These are phyloP conservation scores for Pagetopsis macropterus DNA, from an alignment of 2,797 vertebrate species.

Conservation along the genomic window DNA sequence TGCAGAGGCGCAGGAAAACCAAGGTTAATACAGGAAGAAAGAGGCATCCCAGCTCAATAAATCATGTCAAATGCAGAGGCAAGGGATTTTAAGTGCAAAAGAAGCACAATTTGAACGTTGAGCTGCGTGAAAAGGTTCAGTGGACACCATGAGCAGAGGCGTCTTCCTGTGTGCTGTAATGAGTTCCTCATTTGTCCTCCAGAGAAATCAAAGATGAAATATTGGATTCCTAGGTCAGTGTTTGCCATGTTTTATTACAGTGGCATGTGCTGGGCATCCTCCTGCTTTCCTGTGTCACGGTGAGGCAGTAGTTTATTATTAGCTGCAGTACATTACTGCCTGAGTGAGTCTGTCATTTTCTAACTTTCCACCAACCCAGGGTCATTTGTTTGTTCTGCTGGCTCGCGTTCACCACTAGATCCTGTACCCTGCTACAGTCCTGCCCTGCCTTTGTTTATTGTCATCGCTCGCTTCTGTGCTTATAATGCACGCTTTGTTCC, in stretches of 20 bases:
- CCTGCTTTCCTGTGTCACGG: slow-evolving; percentile 45
- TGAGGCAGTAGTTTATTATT: slow-evolving; percentile 67
- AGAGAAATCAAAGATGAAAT: slow-evolving; percentile 76
- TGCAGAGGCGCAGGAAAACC: slow-evolving; percentile 56
- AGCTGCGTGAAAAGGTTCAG: slow-evolving; percentile 65
- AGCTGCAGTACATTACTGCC: slow-evolving; percentile 58
- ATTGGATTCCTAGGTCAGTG: slow-evolving; percentile 70
- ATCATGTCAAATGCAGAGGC: slow-evolving; percentile 70
- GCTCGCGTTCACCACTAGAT: slow-evolving; percentile 54
- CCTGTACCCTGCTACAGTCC: slow-evolving; percentile 44
- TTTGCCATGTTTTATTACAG: slow-evolving; percentile 77
- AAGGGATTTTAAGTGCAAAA: slow-evolving; percentile 76
- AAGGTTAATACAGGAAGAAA: slow-evolving; percentile 75
- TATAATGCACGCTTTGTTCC: slow-evolving; percentile 66
- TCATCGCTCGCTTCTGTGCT: slow-evolving; percentile 45
- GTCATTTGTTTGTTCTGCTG: slow-evolving; percentile 69
- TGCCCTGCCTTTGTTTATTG: slow-evolving; percentile 54
- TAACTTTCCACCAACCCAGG: slow-evolving; percentile 56
- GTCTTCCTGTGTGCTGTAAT: slow-evolving; percentile 64
- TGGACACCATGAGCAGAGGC: slow-evolving; percentile 42
- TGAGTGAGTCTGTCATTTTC: slow-evolving; percentile 63
- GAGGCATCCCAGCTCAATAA: slow-evolving; percentile 73
- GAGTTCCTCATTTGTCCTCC: slow-evolving; percentile 72
- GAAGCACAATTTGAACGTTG: slow-evolving; percentile 70
- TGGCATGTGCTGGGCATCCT: slow-evolving; percentile 48